Conservation (phyloP, 2,113 vertebrate genomes). For the Nothobranchius kuhntae region DNA sequence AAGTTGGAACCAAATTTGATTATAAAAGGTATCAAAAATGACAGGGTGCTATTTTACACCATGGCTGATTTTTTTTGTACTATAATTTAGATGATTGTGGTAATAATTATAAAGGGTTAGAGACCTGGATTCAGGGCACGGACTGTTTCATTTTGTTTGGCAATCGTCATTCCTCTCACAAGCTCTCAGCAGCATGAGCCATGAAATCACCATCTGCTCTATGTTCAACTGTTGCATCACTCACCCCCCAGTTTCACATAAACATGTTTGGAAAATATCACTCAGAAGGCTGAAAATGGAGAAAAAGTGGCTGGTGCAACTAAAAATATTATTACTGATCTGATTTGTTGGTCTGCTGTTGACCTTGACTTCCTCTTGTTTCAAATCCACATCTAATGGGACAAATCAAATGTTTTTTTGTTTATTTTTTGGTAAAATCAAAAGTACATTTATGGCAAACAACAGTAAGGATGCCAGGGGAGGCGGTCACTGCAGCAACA, state of each 20-base stretch:
- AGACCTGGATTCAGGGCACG: slow-evolving; percentile 7
- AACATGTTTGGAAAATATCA: slow-evolving; percentile 23
- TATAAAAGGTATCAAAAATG: background rate
- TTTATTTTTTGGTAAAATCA: background rate
- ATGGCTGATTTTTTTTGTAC: background rate
- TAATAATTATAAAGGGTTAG: background rate
- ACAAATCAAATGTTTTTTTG: background rate
- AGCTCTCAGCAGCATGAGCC: slow-evolving; percentile 31
- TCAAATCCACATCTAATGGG: slow-evolving; percentile 11
- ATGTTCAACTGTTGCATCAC: slow-evolving; percentile 58
- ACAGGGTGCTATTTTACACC: background rate
- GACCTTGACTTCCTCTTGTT: background rate
- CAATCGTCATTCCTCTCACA: slow-evolving; percentile 51
- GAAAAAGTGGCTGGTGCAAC: slow-evolving; percentile 15
- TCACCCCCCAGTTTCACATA: slow-evolving; percentile 27
- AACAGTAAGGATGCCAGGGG: background rate
- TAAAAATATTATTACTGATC: background rate
- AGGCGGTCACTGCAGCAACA: slow-evolving; percentile 42
- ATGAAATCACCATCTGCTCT: slow-evolving; percentile 68
- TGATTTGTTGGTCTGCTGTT: background rate
- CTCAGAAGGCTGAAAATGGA: slow-evolving; percentile 4
- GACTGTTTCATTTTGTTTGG: slow-evolving; percentile 38
- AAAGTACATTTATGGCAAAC: background rate
- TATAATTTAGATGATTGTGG: background rate
- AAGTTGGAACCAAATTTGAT: background rate